A percentile compares a stretch with the other conserved stretches of the same genome.
Conservation (phyloP, 2,113 vertebrate species). For the Zosterops japonicus region DNA sequence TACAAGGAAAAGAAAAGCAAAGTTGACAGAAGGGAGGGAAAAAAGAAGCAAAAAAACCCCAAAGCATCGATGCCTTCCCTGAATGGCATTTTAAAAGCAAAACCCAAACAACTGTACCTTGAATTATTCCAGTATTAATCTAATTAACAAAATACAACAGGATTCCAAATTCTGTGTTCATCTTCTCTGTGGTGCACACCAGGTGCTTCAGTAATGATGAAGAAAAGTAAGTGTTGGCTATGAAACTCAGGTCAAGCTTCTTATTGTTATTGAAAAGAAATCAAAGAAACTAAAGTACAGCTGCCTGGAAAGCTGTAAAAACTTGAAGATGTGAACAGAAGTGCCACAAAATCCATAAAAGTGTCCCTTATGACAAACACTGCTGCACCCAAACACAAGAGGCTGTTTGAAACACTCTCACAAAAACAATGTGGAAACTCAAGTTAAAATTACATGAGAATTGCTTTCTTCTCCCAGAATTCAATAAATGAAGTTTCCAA, state of each 20-base stretch:
- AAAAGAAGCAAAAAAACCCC: background rate
- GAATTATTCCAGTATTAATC: background rate
- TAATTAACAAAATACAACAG: background rate
- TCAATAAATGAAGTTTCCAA: background rate
- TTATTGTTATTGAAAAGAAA: background rate
- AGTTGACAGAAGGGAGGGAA: background rate
- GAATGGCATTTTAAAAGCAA: background rate
- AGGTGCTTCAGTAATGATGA: background rate
- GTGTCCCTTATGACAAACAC: background rate
- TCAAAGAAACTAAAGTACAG: background rate
- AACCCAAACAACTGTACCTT: background rate
- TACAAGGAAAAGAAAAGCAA: conserved; percentile 32
- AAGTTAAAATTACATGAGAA: background rate
- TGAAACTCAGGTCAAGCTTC: background rate
- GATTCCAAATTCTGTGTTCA: background rate
- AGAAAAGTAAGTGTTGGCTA: background rate
- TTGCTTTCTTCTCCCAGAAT: background rate
- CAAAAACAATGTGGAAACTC: background rate
- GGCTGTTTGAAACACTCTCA: background rate
- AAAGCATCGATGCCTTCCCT: background rate
- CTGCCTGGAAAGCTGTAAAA: background rate
- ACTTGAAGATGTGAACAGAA: background rate
- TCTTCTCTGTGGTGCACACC: background rate
- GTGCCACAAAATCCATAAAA: background rate
- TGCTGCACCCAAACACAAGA: background rate